Evolutionary conservation across 92 coral and sea anemone genomes (phyloP), one percentile per base, ranked within the genome.

Genomic region (Montipora capitata): DNA sequence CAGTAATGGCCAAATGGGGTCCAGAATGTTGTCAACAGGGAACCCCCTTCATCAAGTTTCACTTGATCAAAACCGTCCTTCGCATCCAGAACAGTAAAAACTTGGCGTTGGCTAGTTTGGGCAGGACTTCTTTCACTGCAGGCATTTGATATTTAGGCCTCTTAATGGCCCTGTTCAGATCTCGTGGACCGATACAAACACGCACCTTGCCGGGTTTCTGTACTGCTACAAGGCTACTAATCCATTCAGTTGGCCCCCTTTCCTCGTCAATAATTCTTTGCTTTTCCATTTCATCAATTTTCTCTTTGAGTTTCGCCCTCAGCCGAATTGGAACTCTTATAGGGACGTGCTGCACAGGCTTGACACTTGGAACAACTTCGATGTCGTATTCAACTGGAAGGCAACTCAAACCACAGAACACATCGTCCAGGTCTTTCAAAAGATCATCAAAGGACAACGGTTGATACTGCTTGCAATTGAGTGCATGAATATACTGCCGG

Each of bases 121-220:
- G 87, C 0, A 87, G 72, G 2, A 87, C 64, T 56, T 87, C 81
- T 10, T 87, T 75, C 3, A 82, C 35, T 0, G 81, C 59, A 4
- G 88, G 88, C 88, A 81, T 75, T 45, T 88, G 92, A 16, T 88
- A 81, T 18, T 81, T 88, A 12, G 92, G 88, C 14, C 88, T 41
- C 74, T 45, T 17, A 2, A 88, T n/a, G 1, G 88, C 76, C 15
- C 51, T 16, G 14, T 81, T 70, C 4, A 81, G 76, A 69, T 69
- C 74, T 69, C 52, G 35, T 3, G 74, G 74, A 15, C 40, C 74
- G 2, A 69, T 69, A 49, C 74, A 69, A 0, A 69, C 74, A 3
- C 66, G 16, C 20, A 51, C 6, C 64, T 74, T 74, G 3, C 65
- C 79, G 18, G 65, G 64, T 38, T 35, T 49, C 64, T 74, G 8